Base-by-base conservation (phyloP, 2,888 invertebrate genomes). In the Tenthredo amoena region DNA sequence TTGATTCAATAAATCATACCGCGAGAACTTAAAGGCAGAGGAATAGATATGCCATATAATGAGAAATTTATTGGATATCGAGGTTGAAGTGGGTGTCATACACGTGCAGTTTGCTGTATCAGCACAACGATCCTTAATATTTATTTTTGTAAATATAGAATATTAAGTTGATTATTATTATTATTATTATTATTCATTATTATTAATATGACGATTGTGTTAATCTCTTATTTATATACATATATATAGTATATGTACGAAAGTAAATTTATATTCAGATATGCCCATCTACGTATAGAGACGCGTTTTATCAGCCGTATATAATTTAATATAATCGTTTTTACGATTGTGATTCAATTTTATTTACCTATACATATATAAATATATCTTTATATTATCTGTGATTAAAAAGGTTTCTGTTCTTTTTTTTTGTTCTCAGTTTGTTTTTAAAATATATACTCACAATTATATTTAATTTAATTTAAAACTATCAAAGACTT, bases 141-240 rank as follows among this genome's bases (percentile, higher is more conserved):
- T 92, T 93, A 92, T 93, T 91, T 88, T 86, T 93, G 93, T 93
- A 92, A 89, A 93, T 93, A 92, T 86, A 88, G 87, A 84, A 76
- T 85, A 87, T 85, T 90, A 89, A 89, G 89, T 89, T 91, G 86
- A 88, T 87, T 88, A 86, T 88, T 86, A 62, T 62, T 58, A 37
- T 71, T 43, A 68, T 68, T 68, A 68, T 68, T 68, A 34, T 68
- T 68, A 31, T 68, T 68, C 34, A 68, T 68, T 68, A 68, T 68
- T 31, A 68, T 68, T 68, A 68, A 15, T 68, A 68, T 34, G 34
- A 68, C 26, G 21, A 62, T 26, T 26, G 26, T 62, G 26, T 62
- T 62, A 62, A 71, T 71, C 71, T 71, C 37, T 71, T 71, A 71
- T 71, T 71, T 71, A 71, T 37, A 71, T 34, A 26, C 26, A 58